Evolutionary conservation across 2,888 invertebrate species (phyloP).

Genomic region (Acanthacorydalis orientalis): DNA sequence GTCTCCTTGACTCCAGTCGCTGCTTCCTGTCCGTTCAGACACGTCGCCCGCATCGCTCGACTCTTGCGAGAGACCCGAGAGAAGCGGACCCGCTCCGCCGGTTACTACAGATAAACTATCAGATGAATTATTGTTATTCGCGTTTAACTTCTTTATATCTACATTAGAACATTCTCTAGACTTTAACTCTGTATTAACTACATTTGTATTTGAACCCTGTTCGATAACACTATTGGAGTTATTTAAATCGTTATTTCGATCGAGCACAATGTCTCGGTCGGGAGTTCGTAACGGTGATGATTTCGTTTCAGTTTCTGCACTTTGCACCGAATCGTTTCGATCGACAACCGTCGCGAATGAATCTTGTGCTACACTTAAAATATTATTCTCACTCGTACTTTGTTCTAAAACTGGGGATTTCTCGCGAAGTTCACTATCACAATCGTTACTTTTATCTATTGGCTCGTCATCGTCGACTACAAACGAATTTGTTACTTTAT

Average conservation of each 20-base stretch:
- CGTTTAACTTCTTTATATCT: constrained; percentile 5
- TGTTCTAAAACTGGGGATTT: constrained; percentile 32
- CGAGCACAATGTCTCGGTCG: constrained; percentile 1
- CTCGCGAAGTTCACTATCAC: constrained; percentile 30
- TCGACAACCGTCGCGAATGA: neutral
- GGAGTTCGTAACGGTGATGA: neutral
- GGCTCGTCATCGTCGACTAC: constrained; percentile 32
- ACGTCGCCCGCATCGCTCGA: constrained; percentile 38
- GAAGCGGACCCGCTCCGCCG: neutral
- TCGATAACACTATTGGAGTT: constrained; percentile 3
- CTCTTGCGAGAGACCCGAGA: constrained; percentile 35
- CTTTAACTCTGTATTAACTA: constrained; percentile 7
- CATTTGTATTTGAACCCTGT: constrained; percentile 9
- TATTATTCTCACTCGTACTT: neutral
- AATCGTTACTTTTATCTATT: constrained; percentile 28
- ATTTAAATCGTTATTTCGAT: constrained; percentile 6
- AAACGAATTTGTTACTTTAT: constrained; percentile 30
- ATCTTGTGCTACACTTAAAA: neutral
- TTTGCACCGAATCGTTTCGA: neutral
- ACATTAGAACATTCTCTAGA: constrained; percentile 3
- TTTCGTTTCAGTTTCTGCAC: neutral
- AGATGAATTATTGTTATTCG: constrained; percentile 6
- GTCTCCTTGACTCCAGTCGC: constrained; percentile 40
- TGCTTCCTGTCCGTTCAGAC: constrained; percentile 36
- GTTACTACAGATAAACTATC: constrained; percentile 1